Evolutionary conservation across 2,888 invertebrate genomes (phyloP).

Genomic region (Linnaemya tessellans): DNA sequence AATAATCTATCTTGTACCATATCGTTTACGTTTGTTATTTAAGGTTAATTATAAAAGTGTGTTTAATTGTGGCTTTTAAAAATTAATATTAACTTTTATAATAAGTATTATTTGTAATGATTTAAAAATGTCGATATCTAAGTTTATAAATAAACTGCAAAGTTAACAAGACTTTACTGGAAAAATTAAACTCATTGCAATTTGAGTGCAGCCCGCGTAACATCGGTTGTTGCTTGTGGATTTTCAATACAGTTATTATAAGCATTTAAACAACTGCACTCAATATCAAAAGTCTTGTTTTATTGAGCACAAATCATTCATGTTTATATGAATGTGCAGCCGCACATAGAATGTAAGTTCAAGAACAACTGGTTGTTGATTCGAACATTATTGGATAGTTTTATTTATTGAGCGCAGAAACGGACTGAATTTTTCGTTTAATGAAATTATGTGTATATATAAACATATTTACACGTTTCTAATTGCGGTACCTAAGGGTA

Average conservation of each 20-base stretch:
- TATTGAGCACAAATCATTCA: not conserved
- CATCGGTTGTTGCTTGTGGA: not conserved
- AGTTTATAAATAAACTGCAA: conserved; percentile 42
- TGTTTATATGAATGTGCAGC: no score
- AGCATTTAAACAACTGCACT: conserved; percentile 23
- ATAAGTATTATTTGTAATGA: conserved; percentile 53
- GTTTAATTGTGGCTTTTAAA: conserved; percentile 33
- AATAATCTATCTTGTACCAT: conserved; percentile 2
- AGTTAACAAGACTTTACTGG: conserved; percentile 16
- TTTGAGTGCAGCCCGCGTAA: not conserved
- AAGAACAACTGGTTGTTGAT: conserved; percentile 55
- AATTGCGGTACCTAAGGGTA: not conserved
- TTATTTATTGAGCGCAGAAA: conserved; percentile 47
- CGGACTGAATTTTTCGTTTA: conserved; percentile 23
- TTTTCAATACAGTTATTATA: not conserved
- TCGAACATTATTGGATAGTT: not conserved
- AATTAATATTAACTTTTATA: conserved; percentile 28
- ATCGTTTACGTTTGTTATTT: conserved; percentile 25
- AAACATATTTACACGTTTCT: not conserved
- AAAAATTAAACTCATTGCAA: not conserved
- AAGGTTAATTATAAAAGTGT: conserved; percentile 35
- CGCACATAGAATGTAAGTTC: conserved; percentile 21
- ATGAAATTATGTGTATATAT: not conserved
- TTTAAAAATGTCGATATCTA: conserved; percentile 29
- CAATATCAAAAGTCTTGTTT: conserved; percentile 38